Conservation (phyloP, 2,797 vertebrate genomes). For the Emys orbicularis region DNA sequence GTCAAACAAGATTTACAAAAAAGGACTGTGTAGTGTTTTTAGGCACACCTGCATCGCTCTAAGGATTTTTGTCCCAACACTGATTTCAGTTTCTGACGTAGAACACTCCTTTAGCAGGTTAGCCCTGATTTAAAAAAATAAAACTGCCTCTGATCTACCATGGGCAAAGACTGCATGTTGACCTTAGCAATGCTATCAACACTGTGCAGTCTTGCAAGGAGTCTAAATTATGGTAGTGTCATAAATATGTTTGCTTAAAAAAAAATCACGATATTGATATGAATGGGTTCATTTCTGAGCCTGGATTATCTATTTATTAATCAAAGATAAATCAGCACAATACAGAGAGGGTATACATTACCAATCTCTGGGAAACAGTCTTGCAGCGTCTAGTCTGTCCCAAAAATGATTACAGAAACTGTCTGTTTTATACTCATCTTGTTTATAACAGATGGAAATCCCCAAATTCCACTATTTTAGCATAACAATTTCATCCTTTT, state of each 20-base stretch:
- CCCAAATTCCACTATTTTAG: background rate
- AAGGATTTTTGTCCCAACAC: background rate
- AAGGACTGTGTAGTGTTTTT: background rate
- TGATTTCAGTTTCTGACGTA: background rate
- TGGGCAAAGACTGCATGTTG: background rate
- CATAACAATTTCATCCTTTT: background rate
- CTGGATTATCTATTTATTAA: background rate
- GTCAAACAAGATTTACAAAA: background rate
- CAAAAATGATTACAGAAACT: background rate
- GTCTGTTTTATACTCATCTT: background rate
- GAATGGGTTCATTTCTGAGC: background rate
- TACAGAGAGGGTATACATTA: background rate
- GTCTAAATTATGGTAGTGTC: background rate
- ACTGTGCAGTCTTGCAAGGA: background rate
- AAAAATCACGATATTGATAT: background rate
- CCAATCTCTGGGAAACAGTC: background rate
- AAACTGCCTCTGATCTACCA: background rate
- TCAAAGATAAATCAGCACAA: background rate
- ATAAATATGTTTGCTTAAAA: background rate
- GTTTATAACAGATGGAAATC: background rate
- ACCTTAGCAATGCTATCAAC: background rate
- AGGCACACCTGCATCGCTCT: background rate
- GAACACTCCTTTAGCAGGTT: background rate
- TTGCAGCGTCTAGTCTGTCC: background rate
- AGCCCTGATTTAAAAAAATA: background rate